phyloP scores from a whole-genome alignment of 2,797 vertebrate genomes.

The Heterohyrax brucei region DNA sequence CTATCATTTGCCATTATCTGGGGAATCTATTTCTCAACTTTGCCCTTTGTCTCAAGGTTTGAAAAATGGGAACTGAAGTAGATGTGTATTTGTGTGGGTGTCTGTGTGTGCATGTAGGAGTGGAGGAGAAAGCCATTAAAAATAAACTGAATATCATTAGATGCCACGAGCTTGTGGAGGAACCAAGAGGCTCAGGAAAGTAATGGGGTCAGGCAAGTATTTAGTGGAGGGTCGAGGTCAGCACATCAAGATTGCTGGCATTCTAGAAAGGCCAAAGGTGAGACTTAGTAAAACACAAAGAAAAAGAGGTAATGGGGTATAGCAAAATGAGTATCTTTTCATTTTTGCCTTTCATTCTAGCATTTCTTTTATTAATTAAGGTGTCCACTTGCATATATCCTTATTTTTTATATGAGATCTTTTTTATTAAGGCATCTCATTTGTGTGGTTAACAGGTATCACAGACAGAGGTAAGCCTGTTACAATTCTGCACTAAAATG shows the following conservation, averaged over 20 bases:
- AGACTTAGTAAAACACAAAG: not conserved
- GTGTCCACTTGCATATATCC: not conserved
- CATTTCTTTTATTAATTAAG: conserved; percentile 18
- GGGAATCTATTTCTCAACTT: not conserved
- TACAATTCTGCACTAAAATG: conserved; percentile 36
- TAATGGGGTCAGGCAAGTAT: conserved; percentile 55
- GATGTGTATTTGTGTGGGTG: not conserved
- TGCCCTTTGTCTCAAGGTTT: not conserved
- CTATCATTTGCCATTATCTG: not conserved
- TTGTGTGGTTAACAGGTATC: not conserved
- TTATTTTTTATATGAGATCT: not conserved
- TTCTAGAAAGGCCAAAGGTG: not conserved
- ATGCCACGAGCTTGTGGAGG: not conserved
- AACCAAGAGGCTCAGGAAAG: conserved; percentile 32
- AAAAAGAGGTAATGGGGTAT: not conserved
- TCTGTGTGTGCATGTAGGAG: not conserved
- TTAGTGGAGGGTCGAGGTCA: not conserved
- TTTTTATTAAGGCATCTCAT: not conserved
- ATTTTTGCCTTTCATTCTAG: not conserved
- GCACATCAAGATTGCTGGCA: not conserved
- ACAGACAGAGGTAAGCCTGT: not conserved
- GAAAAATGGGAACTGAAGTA: not conserved
- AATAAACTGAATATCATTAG: conserved; percentile 71
- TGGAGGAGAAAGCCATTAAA: conserved; percentile 73
- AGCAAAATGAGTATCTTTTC: not conserved